Conservation (phyloP, 2,888 invertebrate species). For the Calameuta filiformis region DNA sequence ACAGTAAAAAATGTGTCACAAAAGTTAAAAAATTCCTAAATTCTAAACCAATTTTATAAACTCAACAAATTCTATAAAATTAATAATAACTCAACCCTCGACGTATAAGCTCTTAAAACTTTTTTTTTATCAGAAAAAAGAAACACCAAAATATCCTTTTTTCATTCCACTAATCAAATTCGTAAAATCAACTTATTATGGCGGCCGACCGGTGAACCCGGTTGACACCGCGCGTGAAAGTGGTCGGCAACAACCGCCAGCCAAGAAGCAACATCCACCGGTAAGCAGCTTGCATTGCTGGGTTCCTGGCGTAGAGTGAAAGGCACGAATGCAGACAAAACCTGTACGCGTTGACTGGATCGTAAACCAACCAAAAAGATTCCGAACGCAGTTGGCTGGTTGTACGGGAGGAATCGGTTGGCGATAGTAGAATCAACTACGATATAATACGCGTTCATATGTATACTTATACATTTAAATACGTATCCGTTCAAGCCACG, state of each 20-base stretch:
- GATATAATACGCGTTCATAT: background rate
- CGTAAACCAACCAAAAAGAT: constrained; percentile 1
- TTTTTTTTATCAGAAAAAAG: background rate
- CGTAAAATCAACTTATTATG: background rate
- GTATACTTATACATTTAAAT: background rate
- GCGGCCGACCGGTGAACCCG: constrained; percentile 3
- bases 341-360: constrained; percentile 1
- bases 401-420: background rate
- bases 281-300: background rate
- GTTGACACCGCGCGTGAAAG: constrained; percentile 42
- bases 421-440: background rate
- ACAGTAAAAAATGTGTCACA: no score
- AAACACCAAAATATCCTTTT: background rate
- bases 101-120: background rate
- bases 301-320: background rate
- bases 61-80: background rate
- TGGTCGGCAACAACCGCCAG: constrained; percentile 24
- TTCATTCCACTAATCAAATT: background rate
- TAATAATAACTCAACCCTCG: background rate
- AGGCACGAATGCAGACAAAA: constrained; percentile 2
- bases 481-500: background rate
- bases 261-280: background rate
- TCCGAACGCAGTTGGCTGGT: background rate
- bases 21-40: no score
- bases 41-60: background rate